Base-by-base conservation (phyloP, 2,888 invertebrate genomes). In the Lasioglossum vierecki region DNA sequence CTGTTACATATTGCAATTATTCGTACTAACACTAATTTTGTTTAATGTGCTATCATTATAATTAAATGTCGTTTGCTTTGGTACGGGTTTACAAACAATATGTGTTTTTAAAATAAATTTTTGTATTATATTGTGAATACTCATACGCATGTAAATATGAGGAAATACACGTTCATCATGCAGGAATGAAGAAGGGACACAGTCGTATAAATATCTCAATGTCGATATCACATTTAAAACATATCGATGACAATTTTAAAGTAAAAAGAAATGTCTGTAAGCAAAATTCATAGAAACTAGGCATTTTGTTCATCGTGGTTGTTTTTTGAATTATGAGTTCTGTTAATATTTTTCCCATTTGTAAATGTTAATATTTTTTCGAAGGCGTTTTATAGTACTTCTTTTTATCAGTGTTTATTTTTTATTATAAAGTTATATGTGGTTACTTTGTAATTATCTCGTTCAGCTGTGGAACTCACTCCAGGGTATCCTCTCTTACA, bases 401-500 rank as follows among this genome's bases (percentile, higher is more conserved):
- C 5, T 41, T n/a, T 70, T n/a, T 41, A 41, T 68, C 39, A 68
- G 68, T 53, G 26, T 22, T 13, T 72, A 11, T 26, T 41, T 57
- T 41, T 80, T 74, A 8, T 82, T 75, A 75, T 71, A 70, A 78
- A 57, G 57, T 88, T 79, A 86, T 66, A 74, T 85, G 76, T 85
- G 82, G 85, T 80, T 84, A 89, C 84, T 88, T 83, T 87, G 66
- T 84, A 85, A 91, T 90, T 90, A 89, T 89, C 88, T 89, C 88
- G 90, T 93, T 90, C 94, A 95, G 95, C 94, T 93, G 94, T 93
- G 95, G 95, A 92, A 95, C 94, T 95, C 95, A 96, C 93, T 95
- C 95, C 93, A 95, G 96, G 94, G 96, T 96, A 91, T 95, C 96
- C 92, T 96, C 96, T 92, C 95, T 96, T 93, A 96, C 96, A 88